These are phyloP conservation scores for Tangara arthus DNA, from an alignment of 2,797 vertebrate species.

Conservation along the genomic window DNA sequence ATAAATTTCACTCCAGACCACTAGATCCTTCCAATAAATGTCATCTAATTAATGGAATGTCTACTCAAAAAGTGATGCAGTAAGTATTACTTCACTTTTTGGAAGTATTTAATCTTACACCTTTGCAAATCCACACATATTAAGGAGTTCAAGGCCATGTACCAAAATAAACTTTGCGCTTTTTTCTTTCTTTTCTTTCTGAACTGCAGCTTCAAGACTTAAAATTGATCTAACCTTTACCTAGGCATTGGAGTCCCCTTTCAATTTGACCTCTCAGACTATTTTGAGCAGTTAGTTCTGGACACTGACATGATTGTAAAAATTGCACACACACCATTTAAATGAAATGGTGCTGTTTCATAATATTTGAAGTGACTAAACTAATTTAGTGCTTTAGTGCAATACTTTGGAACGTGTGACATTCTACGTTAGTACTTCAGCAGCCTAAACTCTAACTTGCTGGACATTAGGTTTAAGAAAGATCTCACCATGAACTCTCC, in stretches of 20 bases:
- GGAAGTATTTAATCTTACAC: not conserved
- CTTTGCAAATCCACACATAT: not conserved
- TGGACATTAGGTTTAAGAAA: constrained; percentile 58
- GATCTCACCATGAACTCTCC: constrained; percentile 86
- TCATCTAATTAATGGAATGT: not conserved
- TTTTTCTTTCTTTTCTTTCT: not conserved
- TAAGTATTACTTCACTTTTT: not conserved
- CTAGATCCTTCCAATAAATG: not conserved
- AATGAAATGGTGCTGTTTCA: not conserved
- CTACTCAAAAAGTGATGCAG: not conserved
- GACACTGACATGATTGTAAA: not conserved
- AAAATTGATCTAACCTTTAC: not conserved
- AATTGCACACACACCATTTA: not conserved
- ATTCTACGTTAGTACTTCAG: constrained; percentile 21
- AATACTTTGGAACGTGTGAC: not conserved
- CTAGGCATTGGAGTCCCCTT: accelerated
- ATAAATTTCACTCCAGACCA: not conserved
- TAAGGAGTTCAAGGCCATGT: not conserved
- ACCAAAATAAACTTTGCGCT: not conserved
- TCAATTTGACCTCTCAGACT: not conserved
- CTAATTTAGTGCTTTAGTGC: not conserved
- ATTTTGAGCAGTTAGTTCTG: not conserved
- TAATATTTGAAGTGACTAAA: not conserved
- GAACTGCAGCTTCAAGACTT: not conserved
- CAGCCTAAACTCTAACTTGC: constrained; percentile 37